Evolutionary conservation across 1,140 invertebrate genomes (phyloP).

Genomic region (Eurosta solidaginis): DNA sequence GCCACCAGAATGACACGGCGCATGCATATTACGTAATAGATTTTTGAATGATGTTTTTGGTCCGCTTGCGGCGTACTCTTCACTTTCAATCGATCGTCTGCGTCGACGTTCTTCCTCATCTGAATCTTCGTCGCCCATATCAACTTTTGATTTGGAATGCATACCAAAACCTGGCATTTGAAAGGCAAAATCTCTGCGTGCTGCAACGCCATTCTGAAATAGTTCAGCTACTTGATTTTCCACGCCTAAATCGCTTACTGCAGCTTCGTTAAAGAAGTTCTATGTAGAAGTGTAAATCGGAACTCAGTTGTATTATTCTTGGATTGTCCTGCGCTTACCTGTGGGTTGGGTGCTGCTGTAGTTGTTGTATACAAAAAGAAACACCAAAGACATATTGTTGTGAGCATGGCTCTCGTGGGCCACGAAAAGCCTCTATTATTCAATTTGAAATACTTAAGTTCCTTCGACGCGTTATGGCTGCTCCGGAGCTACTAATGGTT

Average conservation of each 20-base stretch:
- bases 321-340: background rate
- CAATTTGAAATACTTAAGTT: background rate
- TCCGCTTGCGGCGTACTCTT: background rate
- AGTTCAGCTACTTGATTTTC: constrained; percentile 38
- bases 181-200: constrained; percentile 35
- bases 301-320: background rate
- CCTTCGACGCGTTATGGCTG: background rate
- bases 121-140: constrained; percentile 38
- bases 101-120: constrained; percentile 36
- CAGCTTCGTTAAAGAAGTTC: constrained; percentile 42
- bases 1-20: background rate
- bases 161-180: constrained; percentile 39
- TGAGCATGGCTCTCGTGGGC: background rate
- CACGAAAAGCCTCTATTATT: background rate
- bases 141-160: constrained; percentile 39
- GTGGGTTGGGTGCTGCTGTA: background rate
- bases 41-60: background rate
- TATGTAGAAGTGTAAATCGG: background rate
- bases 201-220: constrained; percentile 40
- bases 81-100: background rate
- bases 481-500: background rate
- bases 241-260: constrained; percentile 38
- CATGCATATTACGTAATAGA: background rate
- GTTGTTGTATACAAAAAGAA: background rate
- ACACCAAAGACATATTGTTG: background rate